These are phyloP conservation scores for Psammodynastes pulverulentus DNA, from an alignment of 2,113 vertebrate species.

Conservation along the genomic window DNA sequence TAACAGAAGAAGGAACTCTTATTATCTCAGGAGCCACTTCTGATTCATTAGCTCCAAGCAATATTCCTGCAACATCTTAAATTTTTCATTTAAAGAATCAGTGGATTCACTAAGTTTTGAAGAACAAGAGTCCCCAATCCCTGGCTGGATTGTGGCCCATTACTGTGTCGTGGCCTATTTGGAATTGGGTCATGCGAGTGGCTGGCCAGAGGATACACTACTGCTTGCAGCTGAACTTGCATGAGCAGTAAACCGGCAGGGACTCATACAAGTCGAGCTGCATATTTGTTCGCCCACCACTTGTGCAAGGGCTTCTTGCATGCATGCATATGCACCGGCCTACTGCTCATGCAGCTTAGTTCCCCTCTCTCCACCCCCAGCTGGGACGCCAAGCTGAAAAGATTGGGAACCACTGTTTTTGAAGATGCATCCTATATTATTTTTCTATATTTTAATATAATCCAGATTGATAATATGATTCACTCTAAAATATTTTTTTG, in stretches of 20 bases:
- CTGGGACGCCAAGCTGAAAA: background rate
- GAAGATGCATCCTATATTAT: background rate
- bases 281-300: background rate
- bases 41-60: background rate
- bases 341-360: background rate
- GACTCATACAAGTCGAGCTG: background rate
- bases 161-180: background rate
- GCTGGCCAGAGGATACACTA: background rate
- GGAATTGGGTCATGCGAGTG: background rate
- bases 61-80: background rate
- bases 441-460: background rate
- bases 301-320: background rate
- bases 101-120: background rate
- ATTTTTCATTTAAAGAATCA: slow-evolving; percentile 23
- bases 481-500: background rate
- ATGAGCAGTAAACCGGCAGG: background rate
- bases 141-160: background rate
- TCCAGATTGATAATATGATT: background rate
- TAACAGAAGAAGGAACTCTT: background rate
- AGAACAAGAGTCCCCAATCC: background rate
- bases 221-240: background rate
- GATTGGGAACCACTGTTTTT: background rate
- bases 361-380: background rate
- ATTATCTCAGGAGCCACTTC: background rate
- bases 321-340: too few species aligned